Base-by-base conservation (phyloP, 2,888 invertebrate genomes). In the Drosophila setosimentum region DNA sequence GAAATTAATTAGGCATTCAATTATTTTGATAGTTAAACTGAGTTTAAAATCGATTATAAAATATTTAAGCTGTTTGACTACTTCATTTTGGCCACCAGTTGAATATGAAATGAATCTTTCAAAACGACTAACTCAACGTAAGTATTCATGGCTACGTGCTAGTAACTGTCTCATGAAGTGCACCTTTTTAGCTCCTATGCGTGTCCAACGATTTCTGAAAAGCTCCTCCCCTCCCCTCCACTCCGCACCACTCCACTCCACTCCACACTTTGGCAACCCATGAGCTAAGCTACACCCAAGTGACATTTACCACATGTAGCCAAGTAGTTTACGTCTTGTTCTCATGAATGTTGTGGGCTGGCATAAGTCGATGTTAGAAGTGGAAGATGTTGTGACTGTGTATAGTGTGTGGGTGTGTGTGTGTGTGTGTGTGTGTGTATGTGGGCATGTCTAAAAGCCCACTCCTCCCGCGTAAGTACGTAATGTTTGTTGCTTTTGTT, bases 271-370 rank as follows among this genome's bases (percentile, higher is more conserved):
- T 5, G 27, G n/a, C 13, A 37, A 5, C 8, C 30, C 16, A 29
- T 42, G 32, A 32, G 27, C 33, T 40, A 35, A 27, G 32, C 60
- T 48, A 65, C 45, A 51, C 53, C 67, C 59, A 63, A 67, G 62
- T 78, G 83, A 78, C 76, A 83, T 83, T 81, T 81, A 73, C 63
- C 73, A 63, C 82, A 78, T 73, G 83, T 75, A 54, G 59, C 32
- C 66, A 59, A 50, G 58, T 53, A 8, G 51, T 69, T 62, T 21
- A 55, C 35, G 58, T 29, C 60, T 74, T 60, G 76, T 68, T 84
- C 60, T 51, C 30, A 29, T 60, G 58, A 58, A 61, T 60, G 50
- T 58, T 78, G 55, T 65, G 71, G 79, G 75, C 62, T 66, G 71
- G 33, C 77, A 74, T 63, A 75, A 61, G 53, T 62, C 54, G 54